Evolutionary conservation across 2,797 vertebrate genomes (phyloP).

Genomic region (Squalus acanthias): DNA sequence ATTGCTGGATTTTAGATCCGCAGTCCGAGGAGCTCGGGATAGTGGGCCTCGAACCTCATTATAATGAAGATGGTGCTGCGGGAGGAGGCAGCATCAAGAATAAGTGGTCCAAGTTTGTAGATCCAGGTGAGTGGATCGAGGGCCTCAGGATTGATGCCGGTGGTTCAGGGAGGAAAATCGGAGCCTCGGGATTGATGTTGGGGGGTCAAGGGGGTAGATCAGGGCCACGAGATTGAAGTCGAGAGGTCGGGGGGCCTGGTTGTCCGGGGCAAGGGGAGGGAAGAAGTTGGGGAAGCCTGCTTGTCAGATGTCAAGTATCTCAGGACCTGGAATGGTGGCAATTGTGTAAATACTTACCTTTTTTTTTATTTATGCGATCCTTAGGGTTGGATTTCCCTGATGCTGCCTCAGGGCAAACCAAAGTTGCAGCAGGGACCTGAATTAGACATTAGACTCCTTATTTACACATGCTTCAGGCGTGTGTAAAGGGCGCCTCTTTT

Average conservation of each 20-base stretch:
- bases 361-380: not conserved
- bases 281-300: not conserved
- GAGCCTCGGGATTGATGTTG: too few species aligned
- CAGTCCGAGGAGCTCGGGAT: not conserved
- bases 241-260: too few species aligned
- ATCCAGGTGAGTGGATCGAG: too few species aligned
- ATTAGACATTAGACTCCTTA: not conserved
- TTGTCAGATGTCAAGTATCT: not conserved
- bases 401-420: not conserved
- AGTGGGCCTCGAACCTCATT: not conserved
- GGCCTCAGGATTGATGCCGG: too few species aligned
- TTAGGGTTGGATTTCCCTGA: not conserved
- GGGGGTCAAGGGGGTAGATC: not conserved
- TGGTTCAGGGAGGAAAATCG: not conserved
- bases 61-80: not conserved
- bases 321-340: not conserved
- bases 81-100: not conserved
- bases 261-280: too few species aligned
- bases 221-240: too few species aligned
- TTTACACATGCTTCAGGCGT: not conserved
- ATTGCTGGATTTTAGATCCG: not conserved
- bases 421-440: not conserved
- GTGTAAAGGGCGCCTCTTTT: not conserved
- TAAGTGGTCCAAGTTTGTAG: not conserved
- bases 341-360: not conserved